Evolutionary conservation across 2,797 vertebrate genomes (phyloP).

Genomic region (Oreochromis mossambicus): DNA sequence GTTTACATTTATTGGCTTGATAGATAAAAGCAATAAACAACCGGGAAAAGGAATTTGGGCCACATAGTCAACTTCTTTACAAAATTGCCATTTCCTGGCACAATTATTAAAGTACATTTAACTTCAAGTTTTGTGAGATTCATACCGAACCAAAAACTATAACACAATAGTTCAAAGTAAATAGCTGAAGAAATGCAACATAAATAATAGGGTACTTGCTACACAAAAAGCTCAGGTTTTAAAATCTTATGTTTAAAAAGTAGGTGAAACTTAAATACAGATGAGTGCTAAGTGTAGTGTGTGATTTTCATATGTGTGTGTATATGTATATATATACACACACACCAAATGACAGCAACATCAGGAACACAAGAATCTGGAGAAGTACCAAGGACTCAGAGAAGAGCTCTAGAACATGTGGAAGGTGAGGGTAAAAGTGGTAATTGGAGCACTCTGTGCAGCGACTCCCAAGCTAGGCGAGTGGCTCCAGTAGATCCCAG

Average conservation of each 20-base stretch:
- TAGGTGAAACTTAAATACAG: too few relatives aligned
- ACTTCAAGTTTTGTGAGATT: not conserved
- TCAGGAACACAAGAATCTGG: too few relatives aligned
- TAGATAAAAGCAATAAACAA: not conserved
- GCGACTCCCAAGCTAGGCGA: not conserved
- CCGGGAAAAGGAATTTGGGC: accelerated
- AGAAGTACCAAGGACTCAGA: too few relatives aligned
- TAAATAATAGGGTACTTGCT: too few relatives aligned
- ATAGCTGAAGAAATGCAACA: not conserved
- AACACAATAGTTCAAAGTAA: not conserved
- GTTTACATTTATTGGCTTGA: not conserved
- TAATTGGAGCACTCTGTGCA: not conserved
- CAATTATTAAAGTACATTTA: not conserved
- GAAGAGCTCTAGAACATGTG: too few relatives aligned
- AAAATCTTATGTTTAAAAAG: not conserved
- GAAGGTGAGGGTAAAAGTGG: not conserved
- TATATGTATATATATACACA: too few relatives aligned
- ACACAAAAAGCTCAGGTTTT: not conserved
- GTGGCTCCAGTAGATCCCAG: not conserved
- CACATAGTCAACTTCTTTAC: not conserved
- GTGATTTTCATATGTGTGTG: too few relatives aligned
- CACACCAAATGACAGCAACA: not conserved
- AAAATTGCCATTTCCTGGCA: not conserved
- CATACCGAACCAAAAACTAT: not conserved
- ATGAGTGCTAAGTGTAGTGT: too few relatives aligned